These are phyloP conservation scores for Lasioglossum calceatum DNA, from an alignment of 2,888 invertebrate species.

Conservation along the genomic window DNA sequence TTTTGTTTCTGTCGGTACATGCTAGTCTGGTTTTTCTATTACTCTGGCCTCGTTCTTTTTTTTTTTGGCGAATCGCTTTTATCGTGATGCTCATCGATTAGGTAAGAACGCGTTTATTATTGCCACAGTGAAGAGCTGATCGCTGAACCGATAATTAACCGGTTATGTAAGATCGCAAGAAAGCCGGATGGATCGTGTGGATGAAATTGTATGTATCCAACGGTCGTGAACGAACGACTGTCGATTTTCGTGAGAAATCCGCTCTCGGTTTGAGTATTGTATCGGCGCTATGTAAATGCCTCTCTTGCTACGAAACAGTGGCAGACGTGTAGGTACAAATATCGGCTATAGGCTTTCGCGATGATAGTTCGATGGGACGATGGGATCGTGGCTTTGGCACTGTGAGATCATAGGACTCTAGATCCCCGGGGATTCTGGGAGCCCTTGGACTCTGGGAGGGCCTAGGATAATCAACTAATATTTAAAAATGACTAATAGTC, in stretches of 20 bases:
- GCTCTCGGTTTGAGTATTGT: constrained; percentile 1
- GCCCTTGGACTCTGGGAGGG: no score
- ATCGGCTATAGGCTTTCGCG: background rate
- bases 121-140: constrained; percentile 49
- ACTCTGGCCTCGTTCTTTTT: background rate
- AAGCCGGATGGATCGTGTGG: constrained; percentile 46
- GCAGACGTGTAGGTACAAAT: background rate
- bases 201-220: constrained; percentile 28
- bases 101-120: constrained; percentile 45
- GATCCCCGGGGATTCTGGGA: background rate
- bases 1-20: background rate
- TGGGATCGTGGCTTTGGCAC: background rate
- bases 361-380: background rate
- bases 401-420: background rate
- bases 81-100: constrained; percentile 41
- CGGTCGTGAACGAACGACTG: constrained; percentile 20
- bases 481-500: no score
- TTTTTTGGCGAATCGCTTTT: constrained; percentile 20
- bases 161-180: constrained; percentile 57
- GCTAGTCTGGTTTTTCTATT: background rate
- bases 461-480: no score
- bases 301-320: no score
- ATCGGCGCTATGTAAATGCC: background rate
- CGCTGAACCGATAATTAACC: constrained; percentile 56
- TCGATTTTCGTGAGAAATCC: constrained; percentile 44